Conservation (phyloP, 2,113 vertebrate genomes). For the Syrrhaptes paradoxus region DNA sequence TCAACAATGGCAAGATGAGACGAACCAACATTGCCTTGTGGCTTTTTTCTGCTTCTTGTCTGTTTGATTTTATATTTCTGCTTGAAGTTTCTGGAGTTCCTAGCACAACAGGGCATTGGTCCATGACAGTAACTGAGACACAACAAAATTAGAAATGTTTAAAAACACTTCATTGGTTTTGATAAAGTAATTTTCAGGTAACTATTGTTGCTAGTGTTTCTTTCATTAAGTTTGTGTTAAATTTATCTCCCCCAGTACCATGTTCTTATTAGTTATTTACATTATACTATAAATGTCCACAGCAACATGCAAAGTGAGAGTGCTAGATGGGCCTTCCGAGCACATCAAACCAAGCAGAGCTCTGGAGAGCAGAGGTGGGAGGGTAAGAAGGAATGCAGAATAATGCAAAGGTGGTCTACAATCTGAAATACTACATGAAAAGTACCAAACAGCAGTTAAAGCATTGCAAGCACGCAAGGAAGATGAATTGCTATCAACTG, state of each 20-base stretch:
- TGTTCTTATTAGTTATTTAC: neutral
- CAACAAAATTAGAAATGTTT: neutral
- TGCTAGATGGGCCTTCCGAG: neutral
- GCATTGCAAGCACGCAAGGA: rapidly evolving
- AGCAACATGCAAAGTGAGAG: neutral
- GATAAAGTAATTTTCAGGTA: neutral
- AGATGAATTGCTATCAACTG: neutral
- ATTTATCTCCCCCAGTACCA: neutral
- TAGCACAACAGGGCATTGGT: neutral
- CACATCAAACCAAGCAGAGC: neutral
- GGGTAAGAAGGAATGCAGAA: neutral
- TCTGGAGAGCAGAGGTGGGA: neutral
- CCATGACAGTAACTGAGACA: neutral
- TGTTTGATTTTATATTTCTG: neutral
- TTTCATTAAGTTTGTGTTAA: neutral
- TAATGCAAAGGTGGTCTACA: neutral
- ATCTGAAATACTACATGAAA: neutral
- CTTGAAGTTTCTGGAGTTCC: neutral
- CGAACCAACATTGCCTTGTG: neutral
- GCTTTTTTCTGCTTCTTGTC: neutral
- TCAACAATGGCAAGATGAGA: neutral
- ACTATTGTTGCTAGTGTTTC: too few relatives aligned
- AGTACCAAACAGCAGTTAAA: neutral
- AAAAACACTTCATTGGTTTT: neutral
- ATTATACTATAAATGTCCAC: neutral